These are phyloP conservation scores for Cryptotermes secundus DNA, from an alignment of 1,140 invertebrate genomes.

Conservation along the genomic window DNA sequence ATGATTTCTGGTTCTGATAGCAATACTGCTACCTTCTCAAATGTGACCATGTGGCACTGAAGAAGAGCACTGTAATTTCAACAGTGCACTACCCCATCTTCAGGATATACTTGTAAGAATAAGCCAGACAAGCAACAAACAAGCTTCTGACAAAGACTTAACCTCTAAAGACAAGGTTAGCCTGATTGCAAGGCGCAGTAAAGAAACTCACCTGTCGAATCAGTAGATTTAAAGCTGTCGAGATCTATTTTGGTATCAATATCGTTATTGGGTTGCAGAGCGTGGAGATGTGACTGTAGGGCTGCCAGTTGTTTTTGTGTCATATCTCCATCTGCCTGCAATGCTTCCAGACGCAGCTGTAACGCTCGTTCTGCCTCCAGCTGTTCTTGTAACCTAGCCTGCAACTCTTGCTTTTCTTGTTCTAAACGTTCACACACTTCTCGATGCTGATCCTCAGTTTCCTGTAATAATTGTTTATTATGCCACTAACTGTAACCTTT, in stretches of 20 bases:
- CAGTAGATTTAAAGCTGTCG: conserved; percentile 31
- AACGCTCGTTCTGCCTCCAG: conserved; percentile 40
- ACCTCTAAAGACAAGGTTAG: too few species aligned
- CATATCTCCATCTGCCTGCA: conserved; percentile 51
- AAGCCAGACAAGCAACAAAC: too few species aligned
- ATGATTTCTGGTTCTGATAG: too few species aligned
- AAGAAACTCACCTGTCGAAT: conserved; percentile 33
- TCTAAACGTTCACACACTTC: conserved; percentile 51
- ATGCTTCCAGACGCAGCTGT: conserved; percentile 41
- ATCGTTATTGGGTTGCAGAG: conserved; percentile 31
- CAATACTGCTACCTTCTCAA: too few species aligned
- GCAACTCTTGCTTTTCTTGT: conserved; percentile 51
- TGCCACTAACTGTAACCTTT: too few species aligned
- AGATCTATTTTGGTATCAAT: conserved; percentile 22
- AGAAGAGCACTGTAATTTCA: too few species aligned
- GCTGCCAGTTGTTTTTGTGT: conserved; percentile 50
- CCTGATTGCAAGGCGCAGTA: background rate
- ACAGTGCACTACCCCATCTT: too few species aligned
- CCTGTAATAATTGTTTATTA: conserved; percentile 40
- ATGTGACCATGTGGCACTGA: too few species aligned
- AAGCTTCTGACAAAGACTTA: too few species aligned
- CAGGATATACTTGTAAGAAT: too few species aligned
- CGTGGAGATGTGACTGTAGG: conserved; percentile 44
- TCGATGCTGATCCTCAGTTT: conserved; percentile 52
- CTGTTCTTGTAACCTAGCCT: conserved; percentile 50